These are phyloP conservation scores for Trissolcus basalis DNA, from an alignment of 1,140 invertebrate genomes.

Conservation along the genomic window DNA sequence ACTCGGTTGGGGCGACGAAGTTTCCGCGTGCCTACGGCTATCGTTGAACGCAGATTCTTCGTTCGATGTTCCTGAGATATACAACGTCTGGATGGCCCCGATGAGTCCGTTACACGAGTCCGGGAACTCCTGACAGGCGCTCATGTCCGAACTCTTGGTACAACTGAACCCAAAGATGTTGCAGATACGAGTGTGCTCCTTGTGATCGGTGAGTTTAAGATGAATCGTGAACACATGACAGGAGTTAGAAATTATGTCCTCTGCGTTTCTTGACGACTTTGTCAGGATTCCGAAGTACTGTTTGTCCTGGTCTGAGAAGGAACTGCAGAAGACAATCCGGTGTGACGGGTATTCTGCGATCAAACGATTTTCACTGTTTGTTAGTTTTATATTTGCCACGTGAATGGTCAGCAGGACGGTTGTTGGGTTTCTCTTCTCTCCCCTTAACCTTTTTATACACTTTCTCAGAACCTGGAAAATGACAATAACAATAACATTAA, in stretches of 20 bases:
- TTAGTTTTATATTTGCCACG: constrained; percentile 85
- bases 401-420: constrained; percentile 90
- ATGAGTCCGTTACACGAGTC: constrained; percentile 91
- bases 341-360: constrained; percentile 90
- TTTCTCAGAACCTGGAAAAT: constrained; percentile 79
- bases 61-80: constrained; percentile 71
- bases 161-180: constrained; percentile 72
- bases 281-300: constrained; percentile 95
- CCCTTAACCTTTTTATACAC: constrained; percentile 90
- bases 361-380: constrained; percentile 81
- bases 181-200: constrained; percentile 79
- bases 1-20: constrained; percentile 88
- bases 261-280: constrained; percentile 79
- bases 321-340: constrained; percentile 91
- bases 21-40: constrained; percentile 69
- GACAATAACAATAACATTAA: not conserved
- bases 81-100: constrained; percentile 78
- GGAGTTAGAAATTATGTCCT: constrained; percentile 85
- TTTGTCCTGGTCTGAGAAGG: constrained; percentile 91
- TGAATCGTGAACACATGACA: constrained; percentile 97
- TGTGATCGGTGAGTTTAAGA: constrained; percentile 88
- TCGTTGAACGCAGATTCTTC: constrained; percentile 66
- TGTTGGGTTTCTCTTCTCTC: constrained; percentile 92
- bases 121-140: constrained; percentile 91
- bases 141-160: constrained; percentile 71